Base-by-base conservation (phyloP, 2,888 invertebrate species). In the Saturnia japonica region DNA sequence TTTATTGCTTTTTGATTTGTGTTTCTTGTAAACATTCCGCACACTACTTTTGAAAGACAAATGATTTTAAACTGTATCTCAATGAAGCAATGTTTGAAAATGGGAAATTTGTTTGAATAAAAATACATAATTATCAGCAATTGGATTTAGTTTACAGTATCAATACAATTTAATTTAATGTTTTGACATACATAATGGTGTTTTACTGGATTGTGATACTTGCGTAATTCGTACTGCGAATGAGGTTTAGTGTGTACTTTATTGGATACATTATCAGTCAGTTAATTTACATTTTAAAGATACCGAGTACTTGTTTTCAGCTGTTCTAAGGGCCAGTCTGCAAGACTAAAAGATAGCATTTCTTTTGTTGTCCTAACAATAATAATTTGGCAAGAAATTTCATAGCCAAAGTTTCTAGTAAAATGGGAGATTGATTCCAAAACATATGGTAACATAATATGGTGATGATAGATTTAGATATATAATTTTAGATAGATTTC, bases 1-100 rank as follows among this genome's bases (percentile, higher is more conserved):
- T 85, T 91, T 88, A 92, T 85, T 79, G 82, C 84, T 76, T 79
- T 89, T 89, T 91, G 89, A 91, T 91, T 91, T 90, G 89, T 88
- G 77, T 80, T 80, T 71, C 74, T 78, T 77, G 80, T 86, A 85
- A 85, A 87, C 86, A 85, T 77, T 71, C 72, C 64, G 14, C 40
- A 40, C 40, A 22, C 64, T 64, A 64, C 40, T 40, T 40, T 40
- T 19, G 1, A 19, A 19, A 9, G 16, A 19, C 40, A 64, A 40
- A 40, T 40, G 34, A 64, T 9, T 40, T 34, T 64, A 40, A 64
- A n/a, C 64, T 40, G 40, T 64, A 64, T 40, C 40, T 64, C 3
- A 12, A 11, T n/a, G 2, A 0, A 11, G 3, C 19, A 16, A 64
- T 9, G 64, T 40, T 40, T 64, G 40, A 64, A 40, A 64, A n/a